Evolutionary conservation across 2,888 invertebrate species (phyloP), one percentile per base, ranked within the genome.

Genomic region (Phaedon cochleariae): DNA sequence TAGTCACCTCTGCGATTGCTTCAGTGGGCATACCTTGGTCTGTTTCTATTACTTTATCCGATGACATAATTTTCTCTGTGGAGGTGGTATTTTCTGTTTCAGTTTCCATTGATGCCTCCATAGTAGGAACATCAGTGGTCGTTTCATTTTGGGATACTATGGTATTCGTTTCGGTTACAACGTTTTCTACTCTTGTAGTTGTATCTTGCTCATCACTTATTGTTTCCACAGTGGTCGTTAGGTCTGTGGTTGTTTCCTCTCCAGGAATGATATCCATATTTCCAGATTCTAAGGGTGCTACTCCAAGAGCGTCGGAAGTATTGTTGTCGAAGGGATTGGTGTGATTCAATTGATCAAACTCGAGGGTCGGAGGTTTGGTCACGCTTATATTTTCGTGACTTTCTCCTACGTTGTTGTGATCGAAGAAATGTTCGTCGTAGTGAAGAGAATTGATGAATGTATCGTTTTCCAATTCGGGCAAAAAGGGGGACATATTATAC

Each of bases 401-500:
- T 62, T 71, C 69, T 21, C 57, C 46, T 9, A 41, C 20, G 51
- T 69, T 72, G 21, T 69, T 65, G 34, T 69, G 69, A 29, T 71
- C 75, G 7, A 72, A 57, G 31, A 71, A 74, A 62, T 81, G 81
- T 37, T 81, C 80, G 51, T 80, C 88, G 73, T 87, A 86, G 80
- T 87, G 87, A n/a, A 89, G 80, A 74, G 87, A 88, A 75, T 87
- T 87, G 1, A 88, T 85, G 31, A 88, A 83, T 12, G 85, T 86
- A 72, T 87, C 88, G 75, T 89, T 89, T 79, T 89, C 89, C 17
- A 87, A 84, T 76, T 90, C 90, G 6, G 90, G 89, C 73, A 90
- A 81, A 76, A 90, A 90, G 4, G 90, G 90, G 66, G 89, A 89
- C 89, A 89, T 89, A 73, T 88, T 87, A 49, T 87, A 86, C 75